These are phyloP conservation scores for Cyclura pinguis DNA, from an alignment of 2,797 vertebrate species.

Conservation along the genomic window DNA sequence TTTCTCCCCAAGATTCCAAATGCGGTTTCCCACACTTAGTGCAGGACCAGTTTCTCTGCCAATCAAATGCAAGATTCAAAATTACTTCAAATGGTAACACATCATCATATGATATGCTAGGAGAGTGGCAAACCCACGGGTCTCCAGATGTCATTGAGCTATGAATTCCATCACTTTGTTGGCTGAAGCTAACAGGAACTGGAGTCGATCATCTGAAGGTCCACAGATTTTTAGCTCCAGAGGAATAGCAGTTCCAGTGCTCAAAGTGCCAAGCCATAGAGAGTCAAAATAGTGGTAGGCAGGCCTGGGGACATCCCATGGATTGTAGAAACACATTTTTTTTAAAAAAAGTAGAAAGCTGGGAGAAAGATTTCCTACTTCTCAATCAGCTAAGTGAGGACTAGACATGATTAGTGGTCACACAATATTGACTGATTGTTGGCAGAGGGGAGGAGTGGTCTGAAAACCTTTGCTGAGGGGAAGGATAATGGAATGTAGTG, in stretches of 20 bases:
- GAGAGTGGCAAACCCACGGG: not conserved
- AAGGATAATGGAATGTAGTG: not conserved
- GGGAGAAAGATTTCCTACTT: not conserved
- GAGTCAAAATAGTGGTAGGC: not conserved
- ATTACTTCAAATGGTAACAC: not conserved
- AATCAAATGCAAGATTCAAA: not conserved
- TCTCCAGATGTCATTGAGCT: not conserved
- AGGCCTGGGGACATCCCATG: not conserved
- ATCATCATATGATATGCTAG: not conserved
- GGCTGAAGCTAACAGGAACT: not conserved
- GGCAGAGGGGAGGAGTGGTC: not conserved
- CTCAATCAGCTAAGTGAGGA: not conserved
- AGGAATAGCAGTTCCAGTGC: not conserved
- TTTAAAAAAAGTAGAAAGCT: not conserved
- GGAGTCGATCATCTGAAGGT: not conserved
- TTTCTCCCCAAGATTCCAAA: not conserved
- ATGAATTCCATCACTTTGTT: not conserved
- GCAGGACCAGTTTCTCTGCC: not conserved
- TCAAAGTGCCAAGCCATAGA: not conserved
- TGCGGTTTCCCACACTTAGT: not conserved
- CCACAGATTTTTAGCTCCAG: not conserved
- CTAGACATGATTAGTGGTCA: not conserved
- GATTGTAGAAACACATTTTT: not conserved
- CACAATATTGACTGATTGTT: not conserved
- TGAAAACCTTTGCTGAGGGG: not conserved